Percentiles rank a stretch among this genome's conserved stretches.
Evolutionary conservation across 2,113 vertebrate genomes (phyloP).

Genomic region (Toxotes jaculatrix): DNA sequence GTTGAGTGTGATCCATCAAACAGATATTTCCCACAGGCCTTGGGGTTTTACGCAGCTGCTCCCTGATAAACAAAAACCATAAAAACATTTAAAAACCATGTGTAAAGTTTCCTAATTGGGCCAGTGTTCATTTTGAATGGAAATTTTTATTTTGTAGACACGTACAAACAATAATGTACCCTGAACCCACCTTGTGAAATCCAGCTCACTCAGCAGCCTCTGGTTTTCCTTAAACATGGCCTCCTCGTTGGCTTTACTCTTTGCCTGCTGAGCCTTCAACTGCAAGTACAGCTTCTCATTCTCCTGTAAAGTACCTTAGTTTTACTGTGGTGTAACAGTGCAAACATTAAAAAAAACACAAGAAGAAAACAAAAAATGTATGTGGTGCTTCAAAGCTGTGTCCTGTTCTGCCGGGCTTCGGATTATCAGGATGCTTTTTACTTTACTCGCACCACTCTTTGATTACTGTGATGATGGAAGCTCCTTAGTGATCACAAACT

Average conservation of each 20-base stretch:
- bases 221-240: constrained; percentile 95
- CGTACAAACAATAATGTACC: not conserved
- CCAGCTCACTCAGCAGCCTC: constrained; percentile 86
- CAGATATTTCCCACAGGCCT: constrained; percentile 66
- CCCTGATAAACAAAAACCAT: constrained; percentile 73
- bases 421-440: no score
- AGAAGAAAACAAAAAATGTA: no score
- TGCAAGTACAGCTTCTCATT: constrained; percentile 92
- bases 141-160: no score
- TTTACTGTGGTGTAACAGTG: not conserved
- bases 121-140: no score
- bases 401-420: no score
- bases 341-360: not conserved
- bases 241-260: constrained; percentile 90
- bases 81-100: not conserved
- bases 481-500: no score
- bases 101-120: no score
- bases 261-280: constrained; percentile 89
- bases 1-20: constrained; percentile 77
- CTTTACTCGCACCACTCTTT: no score
- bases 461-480: no score
- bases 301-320: constrained; percentile 82
- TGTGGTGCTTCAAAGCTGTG: no score
- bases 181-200: constrained; percentile 79
- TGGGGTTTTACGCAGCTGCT: constrained; percentile 83